Evolutionary conservation across 2,797 vertebrate species (phyloP).

Genomic region (Rhinophrynus dorsalis): DNA sequence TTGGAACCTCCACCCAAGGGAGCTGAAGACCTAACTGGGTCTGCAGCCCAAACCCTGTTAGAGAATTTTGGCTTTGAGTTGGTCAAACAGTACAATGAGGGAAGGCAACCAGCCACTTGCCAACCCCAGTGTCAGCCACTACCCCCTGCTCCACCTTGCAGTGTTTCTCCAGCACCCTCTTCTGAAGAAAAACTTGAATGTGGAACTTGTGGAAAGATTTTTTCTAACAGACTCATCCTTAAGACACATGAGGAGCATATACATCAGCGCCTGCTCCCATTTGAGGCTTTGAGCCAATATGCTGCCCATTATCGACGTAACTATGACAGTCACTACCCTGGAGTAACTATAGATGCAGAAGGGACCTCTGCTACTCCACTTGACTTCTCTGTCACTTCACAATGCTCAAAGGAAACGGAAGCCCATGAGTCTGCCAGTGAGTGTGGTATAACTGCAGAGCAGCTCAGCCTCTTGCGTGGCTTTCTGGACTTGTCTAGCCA

Average conservation of each 20-base stretch:
- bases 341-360: neutral
- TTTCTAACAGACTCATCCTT: constrained; percentile 69
- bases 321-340: constrained; percentile 65
- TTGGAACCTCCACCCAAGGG: constrained; percentile 30
- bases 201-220: constrained; percentile 65
- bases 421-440: constrained; percentile 36
- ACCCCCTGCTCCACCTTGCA: constrained; percentile 50
- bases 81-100: constrained; percentile 69
- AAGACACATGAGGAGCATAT: constrained; percentile 68
- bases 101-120: constrained; percentile 56
- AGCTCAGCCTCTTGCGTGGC: constrained; percentile 37
- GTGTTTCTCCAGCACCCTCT: constrained; percentile 1
- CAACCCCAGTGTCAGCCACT: constrained; percentile 48
- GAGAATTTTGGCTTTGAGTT: constrained; percentile 70
- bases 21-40: constrained; percentile 56
- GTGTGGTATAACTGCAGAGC: constrained; percentile 29
- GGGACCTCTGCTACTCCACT: constrained; percentile 37
- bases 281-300: constrained; percentile 64
- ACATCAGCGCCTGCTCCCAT: constrained; percentile 66
- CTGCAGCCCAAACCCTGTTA: constrained; percentile 63
- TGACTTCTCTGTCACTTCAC: constrained; percentile 44
- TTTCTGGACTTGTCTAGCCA: constrained; percentile 20
- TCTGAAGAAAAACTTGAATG: constrained; percentile 63
- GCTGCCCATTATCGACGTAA: constrained; percentile 66
- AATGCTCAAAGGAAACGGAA: constrained; percentile 33